A percentile compares a stretch with the other conserved stretches of the same genome.
Conservation (phyloP, 2,888 invertebrate genomes). For the Apomyelois bistriatella region DNA sequence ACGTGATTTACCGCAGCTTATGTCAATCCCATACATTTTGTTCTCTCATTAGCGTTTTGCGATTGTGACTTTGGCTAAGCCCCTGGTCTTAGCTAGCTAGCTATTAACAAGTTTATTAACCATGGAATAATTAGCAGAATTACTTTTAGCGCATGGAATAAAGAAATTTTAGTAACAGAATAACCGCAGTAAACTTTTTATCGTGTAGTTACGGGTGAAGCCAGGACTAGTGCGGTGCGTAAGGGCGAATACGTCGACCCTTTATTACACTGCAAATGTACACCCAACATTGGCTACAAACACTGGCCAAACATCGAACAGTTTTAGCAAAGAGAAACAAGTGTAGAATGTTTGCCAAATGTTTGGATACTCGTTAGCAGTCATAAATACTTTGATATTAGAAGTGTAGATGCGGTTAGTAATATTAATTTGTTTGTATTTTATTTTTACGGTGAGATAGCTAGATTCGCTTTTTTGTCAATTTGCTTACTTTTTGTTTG, state of each 20-base stretch:
- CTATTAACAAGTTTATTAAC: background rate
- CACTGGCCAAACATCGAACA: no score
- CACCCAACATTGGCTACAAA: background rate
- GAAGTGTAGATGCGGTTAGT: background rate
- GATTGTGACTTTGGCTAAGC: no score
- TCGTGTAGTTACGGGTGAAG: constrained; percentile 3
- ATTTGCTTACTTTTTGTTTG: no score
- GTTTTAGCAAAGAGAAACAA: background rate
- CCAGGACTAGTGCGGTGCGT: constrained; percentile 5
- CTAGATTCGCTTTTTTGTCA: no score
- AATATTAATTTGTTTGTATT: background rate
- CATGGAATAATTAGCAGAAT: constrained; percentile 7
- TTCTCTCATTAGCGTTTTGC: no score
- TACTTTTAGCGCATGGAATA: background rate
- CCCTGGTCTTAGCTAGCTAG: no score
- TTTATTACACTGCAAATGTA: constrained; percentile 8
- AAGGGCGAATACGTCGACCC: constrained; percentile 3
- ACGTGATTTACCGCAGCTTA: no score
- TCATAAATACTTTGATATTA: background rate
- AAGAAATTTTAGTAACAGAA: constrained; percentile 6
- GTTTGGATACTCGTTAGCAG: constrained; percentile 9
- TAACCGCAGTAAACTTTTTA: constrained; percentile 10
- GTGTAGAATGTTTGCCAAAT: constrained; percentile 1
- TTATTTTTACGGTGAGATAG: no score
- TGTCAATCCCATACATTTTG: no score